Evolutionary conservation across 2,797 vertebrate species (phyloP).

Genomic region (Acipenser ruthenus): DNA sequence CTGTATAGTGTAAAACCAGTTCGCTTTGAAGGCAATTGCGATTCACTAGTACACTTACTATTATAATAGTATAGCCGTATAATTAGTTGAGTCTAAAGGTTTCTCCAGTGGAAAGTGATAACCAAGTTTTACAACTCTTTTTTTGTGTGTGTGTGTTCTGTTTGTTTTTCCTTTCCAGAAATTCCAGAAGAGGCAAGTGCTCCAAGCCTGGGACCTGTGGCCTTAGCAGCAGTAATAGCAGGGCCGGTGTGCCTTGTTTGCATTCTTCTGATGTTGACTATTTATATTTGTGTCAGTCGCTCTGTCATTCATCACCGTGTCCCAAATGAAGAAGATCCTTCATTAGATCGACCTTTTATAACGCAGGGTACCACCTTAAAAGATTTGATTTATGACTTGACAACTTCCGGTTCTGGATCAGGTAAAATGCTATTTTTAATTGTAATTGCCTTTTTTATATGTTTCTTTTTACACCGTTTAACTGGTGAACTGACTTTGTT

Average conservation of each 20-base stretch:
- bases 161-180: too few relatives aligned
- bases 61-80: too few relatives aligned
- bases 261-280: conserved; percentile 79
- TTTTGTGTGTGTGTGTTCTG: too few relatives aligned
- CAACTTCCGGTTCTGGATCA: conserved; percentile 93
- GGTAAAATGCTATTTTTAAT: conserved; percentile 46
- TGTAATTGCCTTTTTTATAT: neutral
- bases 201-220: conserved; percentile 75
- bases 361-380: conserved; percentile 90
- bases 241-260: conserved; percentile 89
- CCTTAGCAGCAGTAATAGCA: conserved; percentile 84
- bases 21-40: too few relatives aligned
- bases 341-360: conserved; percentile 89
- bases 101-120: too few relatives aligned
- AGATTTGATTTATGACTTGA: conserved; percentile 98
- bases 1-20: too few relatives aligned
- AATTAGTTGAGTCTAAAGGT: too few relatives aligned
- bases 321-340: conserved; percentile 90
- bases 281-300: conserved; percentile 87
- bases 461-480: neutral
- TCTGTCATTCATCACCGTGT: conserved; percentile 81
- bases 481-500: too few relatives aligned
- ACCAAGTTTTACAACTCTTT: too few relatives aligned
- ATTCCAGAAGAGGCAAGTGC: conserved; percentile 9
- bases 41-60: too few relatives aligned